phyloP scores from a whole-genome alignment of 2,888 invertebrate genomes.

The Imbricaverruca yamaguchii region DNA sequence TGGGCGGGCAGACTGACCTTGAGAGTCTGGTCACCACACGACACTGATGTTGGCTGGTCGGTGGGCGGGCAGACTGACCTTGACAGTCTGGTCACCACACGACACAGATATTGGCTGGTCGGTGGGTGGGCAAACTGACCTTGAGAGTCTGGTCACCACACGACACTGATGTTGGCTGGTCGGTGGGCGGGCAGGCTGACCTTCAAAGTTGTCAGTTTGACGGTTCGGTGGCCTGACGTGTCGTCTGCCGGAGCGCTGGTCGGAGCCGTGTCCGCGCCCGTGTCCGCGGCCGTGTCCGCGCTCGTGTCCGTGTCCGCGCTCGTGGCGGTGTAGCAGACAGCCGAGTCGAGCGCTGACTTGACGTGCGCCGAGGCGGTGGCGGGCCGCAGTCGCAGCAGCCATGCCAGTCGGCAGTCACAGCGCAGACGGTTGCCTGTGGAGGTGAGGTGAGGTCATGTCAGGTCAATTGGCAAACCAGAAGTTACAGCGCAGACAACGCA shows the following conservation, averaged over 20 bases:
- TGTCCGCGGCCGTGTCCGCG: background rate
- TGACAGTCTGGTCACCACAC: too few relatives aligned
- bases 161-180: too few relatives aligned
- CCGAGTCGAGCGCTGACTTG: conserved; percentile 58
- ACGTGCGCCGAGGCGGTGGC: conserved; percentile 65
- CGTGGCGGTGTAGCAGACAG: conserved; percentile 37
- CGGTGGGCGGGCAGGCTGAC: too few relatives aligned
- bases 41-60: too few relatives aligned
- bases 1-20: too few relatives aligned
- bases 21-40: too few relatives aligned
- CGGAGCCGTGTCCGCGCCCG: background rate
- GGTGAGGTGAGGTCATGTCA: background rate
- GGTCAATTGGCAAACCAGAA: background rate
- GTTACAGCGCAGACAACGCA: too few relatives aligned
- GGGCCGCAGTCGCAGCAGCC: conserved; percentile 66
- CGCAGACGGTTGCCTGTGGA: conserved; percentile 67
- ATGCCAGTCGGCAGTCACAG: conserved; percentile 73
- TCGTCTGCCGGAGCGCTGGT: background rate
- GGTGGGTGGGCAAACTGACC: too few relatives aligned
- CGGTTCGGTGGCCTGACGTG: background rate
- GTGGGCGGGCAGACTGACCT: too few relatives aligned
- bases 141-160: too few relatives aligned
- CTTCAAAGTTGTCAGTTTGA: background rate
- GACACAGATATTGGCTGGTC: too few relatives aligned
- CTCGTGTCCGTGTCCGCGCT: too few relatives aligned